Evolutionary conservation across 2,113 vertebrate genomes (phyloP).

Genomic region (Corydoras maculifer): DNA sequence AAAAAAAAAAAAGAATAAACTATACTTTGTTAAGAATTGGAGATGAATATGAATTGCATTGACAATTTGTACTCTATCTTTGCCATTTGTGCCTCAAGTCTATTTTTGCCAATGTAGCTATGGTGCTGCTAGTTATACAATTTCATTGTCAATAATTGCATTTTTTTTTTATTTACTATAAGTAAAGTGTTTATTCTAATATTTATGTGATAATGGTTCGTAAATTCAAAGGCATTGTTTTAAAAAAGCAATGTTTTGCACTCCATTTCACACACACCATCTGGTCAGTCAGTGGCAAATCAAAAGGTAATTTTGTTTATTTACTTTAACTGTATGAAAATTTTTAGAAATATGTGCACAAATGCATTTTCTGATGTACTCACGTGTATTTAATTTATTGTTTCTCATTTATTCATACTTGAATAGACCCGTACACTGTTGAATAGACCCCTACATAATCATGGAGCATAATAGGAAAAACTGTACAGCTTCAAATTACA

Average conservation of each 20-base stretch:
- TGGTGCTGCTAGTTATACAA: background rate
- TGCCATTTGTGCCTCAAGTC: constrained; percentile 13
- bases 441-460: background rate
- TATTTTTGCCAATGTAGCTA: background rate
- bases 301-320: background rate
- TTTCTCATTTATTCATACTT: constrained; percentile 1
- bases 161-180: background rate
- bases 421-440: constrained; percentile 20
- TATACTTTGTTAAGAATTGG: background rate
- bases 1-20: background rate
- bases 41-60: background rate
- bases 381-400: background rate
- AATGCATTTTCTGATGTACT: background rate
- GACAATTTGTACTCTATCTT: no score
- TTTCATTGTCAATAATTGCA: background rate
- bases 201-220: no score
- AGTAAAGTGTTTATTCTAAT: background rate
- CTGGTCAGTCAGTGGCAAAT: background rate
- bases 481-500: no score
- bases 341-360: background rate
- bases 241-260: background rate
- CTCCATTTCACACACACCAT: background rate
- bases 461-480: no score
- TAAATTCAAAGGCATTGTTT: no score
- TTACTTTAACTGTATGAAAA: constrained; percentile 14